A percentile compares a stretch with the other conserved stretches of the same genome.
These are phyloP conservation scores for Parazoanthus atlanticus DNA, from an alignment of 92 coral and sea anemone genomes.

Conservation along the genomic window DNA sequence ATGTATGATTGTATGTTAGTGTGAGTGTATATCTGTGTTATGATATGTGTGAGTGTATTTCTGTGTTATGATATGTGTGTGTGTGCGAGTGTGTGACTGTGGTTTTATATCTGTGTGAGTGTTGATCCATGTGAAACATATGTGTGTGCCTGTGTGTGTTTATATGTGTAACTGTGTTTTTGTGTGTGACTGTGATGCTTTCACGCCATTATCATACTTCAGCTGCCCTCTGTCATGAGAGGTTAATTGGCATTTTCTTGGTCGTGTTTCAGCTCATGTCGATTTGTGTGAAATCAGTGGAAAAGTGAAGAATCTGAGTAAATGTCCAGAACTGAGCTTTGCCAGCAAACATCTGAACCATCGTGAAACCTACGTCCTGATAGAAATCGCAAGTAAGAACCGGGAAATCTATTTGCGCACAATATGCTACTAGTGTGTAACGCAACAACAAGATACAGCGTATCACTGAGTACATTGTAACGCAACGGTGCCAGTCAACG, in stretches of 20 bases:
- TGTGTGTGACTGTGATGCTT: too few relatives aligned
- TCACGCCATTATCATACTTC: not conserved
- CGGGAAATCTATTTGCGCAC: not conserved
- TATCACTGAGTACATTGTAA: not conserved
- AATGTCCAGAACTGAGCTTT: conserved; percentile 38
- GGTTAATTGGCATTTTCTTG: not conserved
- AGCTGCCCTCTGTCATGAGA: not conserved
- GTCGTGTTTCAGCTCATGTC: conserved; percentile 40
- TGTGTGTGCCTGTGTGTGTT: too few relatives aligned
- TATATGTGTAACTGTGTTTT: too few relatives aligned
- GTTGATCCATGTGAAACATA: too few relatives aligned
- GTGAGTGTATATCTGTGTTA: too few relatives aligned
- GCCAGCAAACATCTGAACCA: conserved; percentile 49
- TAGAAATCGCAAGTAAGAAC: conserved; percentile 49
- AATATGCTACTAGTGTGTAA: not conserved
- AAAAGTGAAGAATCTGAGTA: conserved; percentile 43
- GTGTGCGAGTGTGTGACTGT: too few relatives aligned
- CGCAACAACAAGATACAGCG: not conserved
- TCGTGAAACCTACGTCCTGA: conserved; percentile 49
- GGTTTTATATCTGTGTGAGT: too few relatives aligned
- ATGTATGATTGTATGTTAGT: too few relatives aligned
- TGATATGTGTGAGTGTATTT: too few relatives aligned
- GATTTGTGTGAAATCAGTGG: conserved; percentile 52
- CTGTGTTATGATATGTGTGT: too few relatives aligned
- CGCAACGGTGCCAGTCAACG: not conserved